Evolutionary conservation across 2,888 invertebrate genomes (phyloP).

Genomic region (Agrochola macilenta): DNA sequence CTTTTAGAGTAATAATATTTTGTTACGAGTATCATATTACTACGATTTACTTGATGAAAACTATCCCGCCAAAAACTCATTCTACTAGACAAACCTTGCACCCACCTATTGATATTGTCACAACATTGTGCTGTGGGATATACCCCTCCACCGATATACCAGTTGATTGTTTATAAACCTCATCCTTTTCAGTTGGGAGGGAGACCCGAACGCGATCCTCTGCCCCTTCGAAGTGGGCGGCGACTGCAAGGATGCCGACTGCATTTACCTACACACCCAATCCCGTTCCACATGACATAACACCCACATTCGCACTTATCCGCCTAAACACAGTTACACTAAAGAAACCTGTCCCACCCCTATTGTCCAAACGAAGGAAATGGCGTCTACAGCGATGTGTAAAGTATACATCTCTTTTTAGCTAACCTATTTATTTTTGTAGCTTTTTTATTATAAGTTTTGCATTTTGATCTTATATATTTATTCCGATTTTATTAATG

Average conservation of each 20-base stretch:
- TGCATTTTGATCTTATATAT: conserved; percentile 7
- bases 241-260: conserved; percentile 88
- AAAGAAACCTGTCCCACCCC: conserved; percentile 59
- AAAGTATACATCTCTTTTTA: conserved; percentile 81
- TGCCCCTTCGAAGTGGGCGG: conserved; percentile 89
- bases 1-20: neutral
- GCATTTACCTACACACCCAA: conserved; percentile 88
- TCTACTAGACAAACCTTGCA: neutral
- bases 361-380: conserved; percentile 68
- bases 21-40: neutral
- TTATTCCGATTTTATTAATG: neutral
- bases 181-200: conserved; percentile 86
- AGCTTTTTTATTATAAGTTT: conserved; percentile 34
- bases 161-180: conserved; percentile 45
- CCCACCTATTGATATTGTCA: neutral
- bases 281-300: conserved; percentile 79
- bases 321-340: conserved; percentile 68
- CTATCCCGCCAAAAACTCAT: neutral
- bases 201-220: conserved; percentile 87
- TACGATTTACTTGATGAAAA: neutral
- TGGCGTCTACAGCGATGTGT: conserved; percentile 84
- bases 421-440: conserved; percentile 53
- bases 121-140: neutral
- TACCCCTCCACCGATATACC: conserved; percentile 8
- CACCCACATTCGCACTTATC: conserved; percentile 65